Percentiles rank a stretch among this genome's conserved stretches.
Conservation (phyloP, 2,113 vertebrate species). For the Smithornis capensis region DNA sequence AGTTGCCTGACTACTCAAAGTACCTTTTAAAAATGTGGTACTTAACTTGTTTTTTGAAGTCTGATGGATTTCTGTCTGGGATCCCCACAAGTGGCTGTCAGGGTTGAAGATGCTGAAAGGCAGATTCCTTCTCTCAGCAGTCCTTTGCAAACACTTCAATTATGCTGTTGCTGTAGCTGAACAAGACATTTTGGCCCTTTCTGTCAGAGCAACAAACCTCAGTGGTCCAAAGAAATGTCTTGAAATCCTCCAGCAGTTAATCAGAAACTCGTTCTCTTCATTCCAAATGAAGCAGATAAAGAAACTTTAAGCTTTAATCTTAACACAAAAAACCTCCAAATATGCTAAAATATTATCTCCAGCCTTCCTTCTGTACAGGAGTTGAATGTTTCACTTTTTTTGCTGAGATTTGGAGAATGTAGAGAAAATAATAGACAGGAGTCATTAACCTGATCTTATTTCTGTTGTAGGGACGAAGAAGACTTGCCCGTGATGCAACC, state of each 20-base stretch:
- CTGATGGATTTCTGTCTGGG: background rate
- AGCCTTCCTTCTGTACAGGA: background rate
- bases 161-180: background rate
- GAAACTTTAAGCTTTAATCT: background rate
- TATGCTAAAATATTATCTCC: too few species aligned
- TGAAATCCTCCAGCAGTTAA: background rate
- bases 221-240: background rate
- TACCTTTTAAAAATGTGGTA: background rate
- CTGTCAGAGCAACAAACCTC: background rate
- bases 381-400: background rate
- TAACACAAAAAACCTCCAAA: background rate
- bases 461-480: constrained; percentile 80
- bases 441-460: background rate
- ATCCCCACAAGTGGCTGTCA: background rate
- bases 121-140: background rate
- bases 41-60: background rate
- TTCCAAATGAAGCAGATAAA: background rate
- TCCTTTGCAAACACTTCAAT: background rate
- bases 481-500: constrained; percentile 70
- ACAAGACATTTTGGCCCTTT: background rate
- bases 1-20: background rate
- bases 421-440: background rate
- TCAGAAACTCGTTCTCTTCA: background rate
- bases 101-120: background rate
- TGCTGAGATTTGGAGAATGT: background rate